A percentile compares a stretch with the other conserved stretches of the same genome.
phyloP scores from a whole-genome alignment of 2,888 invertebrate genomes.

The Zaprionus lineosus region DNA sequence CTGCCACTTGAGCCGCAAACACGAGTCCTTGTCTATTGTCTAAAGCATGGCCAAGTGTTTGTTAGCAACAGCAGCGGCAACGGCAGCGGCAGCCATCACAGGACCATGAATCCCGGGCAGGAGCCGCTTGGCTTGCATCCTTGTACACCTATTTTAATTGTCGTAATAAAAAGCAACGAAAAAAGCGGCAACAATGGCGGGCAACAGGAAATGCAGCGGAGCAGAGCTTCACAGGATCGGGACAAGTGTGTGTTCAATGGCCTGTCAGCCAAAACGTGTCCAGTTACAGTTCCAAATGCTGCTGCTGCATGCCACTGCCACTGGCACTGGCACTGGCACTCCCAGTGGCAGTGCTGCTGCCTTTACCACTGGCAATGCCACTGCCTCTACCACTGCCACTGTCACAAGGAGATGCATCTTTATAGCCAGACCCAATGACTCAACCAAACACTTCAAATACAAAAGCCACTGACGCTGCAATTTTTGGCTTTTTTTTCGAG shows the following conservation, averaged over 20 bases:
- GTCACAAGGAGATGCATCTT: constrained; percentile 8
- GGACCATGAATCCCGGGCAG: too few relatives aligned
- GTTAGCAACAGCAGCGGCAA: constrained; percentile 53
- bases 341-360: too few relatives aligned
- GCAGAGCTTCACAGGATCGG: constrained; percentile 27
- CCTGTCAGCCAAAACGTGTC: constrained; percentile 39
- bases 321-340: too few relatives aligned
- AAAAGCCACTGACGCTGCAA: constrained; percentile 81
- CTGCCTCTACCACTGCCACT: too few relatives aligned
- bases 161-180: constrained; percentile 54
- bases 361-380: too few relatives aligned
- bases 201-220: constrained; percentile 30
- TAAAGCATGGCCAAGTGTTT: constrained; percentile 77
- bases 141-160: constrained; percentile 76
- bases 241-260: constrained; percentile 43
- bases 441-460: constrained; percentile 63
- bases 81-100: neutral
- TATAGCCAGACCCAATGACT: constrained; percentile 17
- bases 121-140: constrained; percentile 44
- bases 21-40: constrained; percentile 76
- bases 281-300: constrained; percentile 24
- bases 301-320: neutral
- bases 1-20: constrained; percentile 76
- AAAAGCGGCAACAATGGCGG: constrained; percentile 27
- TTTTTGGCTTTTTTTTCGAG: constrained; percentile 80